Evolutionary conservation across 2,888 invertebrate species (phyloP).

Genomic region (Rapana venosa): DNA sequence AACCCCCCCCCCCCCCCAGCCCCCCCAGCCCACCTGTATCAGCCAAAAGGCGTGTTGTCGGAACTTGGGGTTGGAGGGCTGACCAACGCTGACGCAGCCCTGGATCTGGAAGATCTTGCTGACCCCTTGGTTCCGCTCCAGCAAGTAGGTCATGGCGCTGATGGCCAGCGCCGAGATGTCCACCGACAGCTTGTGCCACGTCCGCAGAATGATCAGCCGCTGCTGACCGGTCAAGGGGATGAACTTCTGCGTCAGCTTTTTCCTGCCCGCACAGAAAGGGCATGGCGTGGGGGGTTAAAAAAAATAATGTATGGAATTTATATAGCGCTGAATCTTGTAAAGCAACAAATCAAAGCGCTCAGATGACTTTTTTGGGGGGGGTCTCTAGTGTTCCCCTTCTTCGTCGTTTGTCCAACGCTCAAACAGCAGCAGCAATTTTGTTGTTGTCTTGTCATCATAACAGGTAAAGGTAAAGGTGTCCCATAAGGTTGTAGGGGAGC

Average conservation of each 20-base stretch:
- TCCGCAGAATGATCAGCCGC: constrained; percentile 9
- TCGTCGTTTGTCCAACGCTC: too few relatives aligned
- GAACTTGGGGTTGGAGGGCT: background rate
- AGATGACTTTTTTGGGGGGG: too few relatives aligned
- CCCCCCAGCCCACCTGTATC: constrained; percentile 13
- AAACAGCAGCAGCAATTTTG: too few relatives aligned
- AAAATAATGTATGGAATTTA: too few relatives aligned
- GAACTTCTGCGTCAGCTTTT: background rate
- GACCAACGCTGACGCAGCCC: too few relatives aligned
- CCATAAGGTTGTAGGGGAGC: too few relatives aligned
- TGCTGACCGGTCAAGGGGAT: background rate
- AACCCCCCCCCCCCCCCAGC: background rate
- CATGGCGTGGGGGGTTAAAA: background rate
- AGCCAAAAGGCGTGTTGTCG: constrained; percentile 33
- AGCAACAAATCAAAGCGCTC: too few relatives aligned
- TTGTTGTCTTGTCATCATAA: too few relatives aligned
- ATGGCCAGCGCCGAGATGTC: constrained; percentile 9
- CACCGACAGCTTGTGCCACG: background rate
- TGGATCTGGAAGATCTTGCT: background rate
- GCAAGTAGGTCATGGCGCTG: background rate
- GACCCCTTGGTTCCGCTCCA: background rate
- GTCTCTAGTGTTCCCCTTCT: too few relatives aligned
- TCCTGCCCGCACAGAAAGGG: background rate
- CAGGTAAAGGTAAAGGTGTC: too few relatives aligned
- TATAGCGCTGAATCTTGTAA: too few relatives aligned